phyloP scores from a whole-genome alignment of 2,113 vertebrate species.

The Macquaria australasica region DNA sequence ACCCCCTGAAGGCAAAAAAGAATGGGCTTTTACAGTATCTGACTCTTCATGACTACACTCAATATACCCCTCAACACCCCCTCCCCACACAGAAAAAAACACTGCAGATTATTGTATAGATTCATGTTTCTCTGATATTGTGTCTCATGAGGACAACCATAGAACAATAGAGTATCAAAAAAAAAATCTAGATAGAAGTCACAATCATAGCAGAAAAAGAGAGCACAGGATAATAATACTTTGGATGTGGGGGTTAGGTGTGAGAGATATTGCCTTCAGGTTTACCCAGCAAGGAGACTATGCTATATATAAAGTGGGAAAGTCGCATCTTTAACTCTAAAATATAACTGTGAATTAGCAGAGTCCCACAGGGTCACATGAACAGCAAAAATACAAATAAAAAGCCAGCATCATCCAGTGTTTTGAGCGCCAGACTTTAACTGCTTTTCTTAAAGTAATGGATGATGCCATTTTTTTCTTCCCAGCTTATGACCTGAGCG shows the following conservation, averaged over 20 bases:
- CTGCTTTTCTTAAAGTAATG: slow-evolving; percentile 72
- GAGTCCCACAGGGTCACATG: slow-evolving; percentile 58
- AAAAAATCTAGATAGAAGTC: slow-evolving; percentile 69
- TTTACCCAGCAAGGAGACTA: slow-evolving; percentile 69
- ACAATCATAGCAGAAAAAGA: slow-evolving; percentile 71
- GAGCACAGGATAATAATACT: slow-evolving; percentile 70
- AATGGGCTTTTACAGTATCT: slow-evolving; percentile 90
- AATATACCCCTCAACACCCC: slow-evolving; percentile 84
- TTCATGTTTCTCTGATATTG: slow-evolving; percentile 75
- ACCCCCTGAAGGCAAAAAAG: slow-evolving; percentile 92
- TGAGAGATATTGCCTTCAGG: slow-evolving; percentile 84
- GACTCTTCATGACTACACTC: slow-evolving; percentile 86
- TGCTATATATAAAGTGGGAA: slow-evolving; percentile 65
- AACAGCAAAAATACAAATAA: slow-evolving; percentile 62
- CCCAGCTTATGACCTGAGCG: slow-evolving; percentile 71
- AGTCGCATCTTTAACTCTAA: slow-evolving; percentile 60
- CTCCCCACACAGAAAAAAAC: slow-evolving; percentile 85
- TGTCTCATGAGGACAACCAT: slow-evolving; percentile 75
- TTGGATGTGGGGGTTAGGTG: slow-evolving; percentile 79
- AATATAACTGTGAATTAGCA: slow-evolving; percentile 65
- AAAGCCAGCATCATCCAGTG: slow-evolving; percentile 52
- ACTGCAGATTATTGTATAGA: slow-evolving; percentile 79
- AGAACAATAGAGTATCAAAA: slow-evolving; percentile 75
- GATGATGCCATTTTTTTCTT: slow-evolving; percentile 67
- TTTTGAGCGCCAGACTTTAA: slow-evolving; percentile 57